Conservation (phyloP, 2,888 invertebrate genomes). For the Chrysolina haemoptera region DNA sequence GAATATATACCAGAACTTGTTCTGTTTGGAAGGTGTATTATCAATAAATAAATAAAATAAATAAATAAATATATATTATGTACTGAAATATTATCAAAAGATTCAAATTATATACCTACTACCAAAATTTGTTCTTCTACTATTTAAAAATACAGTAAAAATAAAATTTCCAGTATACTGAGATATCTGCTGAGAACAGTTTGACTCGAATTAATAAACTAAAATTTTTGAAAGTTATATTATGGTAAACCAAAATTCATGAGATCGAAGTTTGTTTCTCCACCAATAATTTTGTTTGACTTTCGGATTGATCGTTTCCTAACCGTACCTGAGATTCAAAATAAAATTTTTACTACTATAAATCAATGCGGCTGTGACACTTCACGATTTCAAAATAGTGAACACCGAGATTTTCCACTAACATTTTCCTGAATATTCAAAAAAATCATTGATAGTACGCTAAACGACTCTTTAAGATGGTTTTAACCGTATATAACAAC, state of each 20-base stretch:
- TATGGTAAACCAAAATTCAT: not conserved
- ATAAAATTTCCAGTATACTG: too few species aligned
- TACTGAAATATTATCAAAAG: too few species aligned
- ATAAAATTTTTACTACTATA: slow-evolving; percentile 33
- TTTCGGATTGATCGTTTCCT: slow-evolving; percentile 61
- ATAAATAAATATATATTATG: too few species aligned
- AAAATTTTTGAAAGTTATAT: not conserved
- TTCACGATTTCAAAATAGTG: slow-evolving; percentile 28
- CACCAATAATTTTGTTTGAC: not conserved
- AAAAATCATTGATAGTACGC: not conserved
- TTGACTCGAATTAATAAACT: not conserved
- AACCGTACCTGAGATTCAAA: slow-evolving; percentile 66
- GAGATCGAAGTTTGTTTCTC: slow-evolving; percentile 6
- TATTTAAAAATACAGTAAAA: too few species aligned
- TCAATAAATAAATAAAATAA: too few species aligned
- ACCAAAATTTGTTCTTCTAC: too few species aligned
- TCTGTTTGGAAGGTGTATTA: too few species aligned
- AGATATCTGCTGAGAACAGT: not conserved
- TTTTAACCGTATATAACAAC: not conserved
- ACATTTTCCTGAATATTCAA: slow-evolving; percentile 15
- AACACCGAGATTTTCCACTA: slow-evolving; percentile 11
- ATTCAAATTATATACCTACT: too few species aligned
- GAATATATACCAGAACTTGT: too few species aligned
- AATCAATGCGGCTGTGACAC: slow-evolving; percentile 47
- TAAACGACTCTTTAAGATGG: not conserved